Evolutionary conservation across 2,888 invertebrate genomes (phyloP).

Genomic region (Papilio demoleus): DNA sequence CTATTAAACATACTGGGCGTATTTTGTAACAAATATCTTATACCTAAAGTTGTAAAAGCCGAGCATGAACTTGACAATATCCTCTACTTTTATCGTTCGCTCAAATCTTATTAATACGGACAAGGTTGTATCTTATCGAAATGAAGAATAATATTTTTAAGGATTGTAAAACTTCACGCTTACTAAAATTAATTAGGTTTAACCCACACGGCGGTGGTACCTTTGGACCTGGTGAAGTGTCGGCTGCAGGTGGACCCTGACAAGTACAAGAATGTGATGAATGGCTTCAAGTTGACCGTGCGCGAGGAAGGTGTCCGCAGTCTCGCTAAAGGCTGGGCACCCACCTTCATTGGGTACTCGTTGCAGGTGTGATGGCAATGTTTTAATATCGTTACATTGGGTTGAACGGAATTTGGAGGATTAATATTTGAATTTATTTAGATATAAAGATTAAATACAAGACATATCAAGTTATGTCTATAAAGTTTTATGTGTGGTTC

Average conservation of each 20-base stretch:
- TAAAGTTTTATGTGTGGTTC: no score
- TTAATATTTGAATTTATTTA: no score
- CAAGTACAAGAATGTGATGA: constrained; percentile 95
- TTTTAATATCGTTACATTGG: background rate
- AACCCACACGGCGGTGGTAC: constrained; percentile 96
- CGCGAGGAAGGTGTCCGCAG: constrained; percentile 94
- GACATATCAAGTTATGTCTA: no score
- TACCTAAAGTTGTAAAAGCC: no score
- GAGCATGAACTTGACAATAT: constrained; percentile 17
- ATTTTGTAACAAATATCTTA: no score
- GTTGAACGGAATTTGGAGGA: no score
- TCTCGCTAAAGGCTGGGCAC: constrained; percentile 98
- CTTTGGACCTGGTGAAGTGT: constrained; percentile 97
- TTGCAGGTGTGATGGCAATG: constrained; percentile 83
- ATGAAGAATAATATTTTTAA: background rate
- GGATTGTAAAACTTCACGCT: background rate
- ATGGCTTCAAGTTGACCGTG: constrained; percentile 93
- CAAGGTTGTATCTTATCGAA: constrained; percentile 38
- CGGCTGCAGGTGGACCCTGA: constrained; percentile 95
- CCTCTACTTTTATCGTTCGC: background rate
- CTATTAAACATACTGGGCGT: background rate
- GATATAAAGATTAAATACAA: no score
- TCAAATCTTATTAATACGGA: constrained; percentile 49
- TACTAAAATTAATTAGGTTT: constrained; percentile 80
- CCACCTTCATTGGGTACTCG: constrained; percentile 98